Percentiles rank a stretch among this genome's conserved stretches.
Evolutionary conservation across 2,797 vertebrate genomes (phyloP).

Genomic region (Lagocephalus sceleratus): DNA sequence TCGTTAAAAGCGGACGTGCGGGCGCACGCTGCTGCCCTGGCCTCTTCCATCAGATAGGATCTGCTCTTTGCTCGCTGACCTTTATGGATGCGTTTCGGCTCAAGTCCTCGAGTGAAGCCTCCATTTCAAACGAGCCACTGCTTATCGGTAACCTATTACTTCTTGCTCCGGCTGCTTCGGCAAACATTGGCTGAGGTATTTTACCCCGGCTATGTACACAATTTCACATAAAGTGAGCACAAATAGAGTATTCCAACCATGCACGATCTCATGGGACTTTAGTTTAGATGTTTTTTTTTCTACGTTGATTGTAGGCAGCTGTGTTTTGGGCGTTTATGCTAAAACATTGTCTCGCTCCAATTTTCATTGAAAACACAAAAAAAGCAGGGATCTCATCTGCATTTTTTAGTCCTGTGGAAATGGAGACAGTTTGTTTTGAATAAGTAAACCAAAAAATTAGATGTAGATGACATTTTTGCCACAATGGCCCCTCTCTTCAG

Average conservation of each 20-base stretch:
- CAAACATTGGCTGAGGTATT: constrained; percentile 55
- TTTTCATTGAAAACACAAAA: constrained; percentile 23
- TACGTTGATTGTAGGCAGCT: constrained; percentile 1
- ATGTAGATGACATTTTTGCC: constrained; percentile 31
- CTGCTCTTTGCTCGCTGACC: constrained; percentile 63
- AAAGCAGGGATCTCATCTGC: constrained; percentile 22
- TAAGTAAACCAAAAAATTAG: constrained; percentile 24
- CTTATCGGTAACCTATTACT: constrained; percentile 73
- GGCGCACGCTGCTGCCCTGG: constrained; percentile 19
- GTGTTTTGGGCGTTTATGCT: constrained; percentile 20
- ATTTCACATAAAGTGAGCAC: constrained; percentile 31
- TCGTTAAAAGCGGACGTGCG: constrained; percentile 25
- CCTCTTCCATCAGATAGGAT: constrained; percentile 49
- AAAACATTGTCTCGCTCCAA: constrained; percentile 14
- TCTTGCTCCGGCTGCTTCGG: constrained; percentile 37
- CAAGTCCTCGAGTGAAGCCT: constrained; percentile 45
- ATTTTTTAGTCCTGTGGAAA: constrained; percentile 18
- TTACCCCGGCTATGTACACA: constrained; percentile 49
- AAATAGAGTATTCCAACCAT: constrained; percentile 33
- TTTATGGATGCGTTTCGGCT: constrained; percentile 63
- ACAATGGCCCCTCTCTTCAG: constrained; percentile 54
- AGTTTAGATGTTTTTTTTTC: constrained; percentile 17
- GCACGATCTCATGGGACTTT: constrained; percentile 8
- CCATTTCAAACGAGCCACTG: constrained; percentile 53
- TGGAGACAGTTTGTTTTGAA: constrained; percentile 31